phyloP scores from a whole-genome alignment of 2,888 invertebrate species.

The Oscheius sp. region DNA sequence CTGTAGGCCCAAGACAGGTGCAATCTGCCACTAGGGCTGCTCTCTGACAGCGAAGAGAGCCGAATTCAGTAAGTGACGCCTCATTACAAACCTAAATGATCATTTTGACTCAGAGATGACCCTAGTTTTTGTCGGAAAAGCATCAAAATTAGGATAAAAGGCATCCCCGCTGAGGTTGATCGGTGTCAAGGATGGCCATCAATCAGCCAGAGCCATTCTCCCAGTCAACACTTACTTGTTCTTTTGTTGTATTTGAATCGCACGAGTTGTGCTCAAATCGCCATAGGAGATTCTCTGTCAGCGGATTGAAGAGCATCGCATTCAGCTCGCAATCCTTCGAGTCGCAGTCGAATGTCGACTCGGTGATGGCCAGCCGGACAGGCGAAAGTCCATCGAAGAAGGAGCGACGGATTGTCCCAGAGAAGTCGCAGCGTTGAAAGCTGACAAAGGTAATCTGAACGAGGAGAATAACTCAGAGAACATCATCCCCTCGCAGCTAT shows the following conservation, averaged over 20 bases:
- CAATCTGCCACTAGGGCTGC: slow-evolving; percentile 14
- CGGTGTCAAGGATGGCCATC: neutral
- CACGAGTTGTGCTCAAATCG: slow-evolving; percentile 23
- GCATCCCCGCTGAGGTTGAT: neutral
- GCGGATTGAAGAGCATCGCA: slow-evolving; percentile 5
- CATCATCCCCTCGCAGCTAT: neutral
- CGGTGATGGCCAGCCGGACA: slow-evolving; percentile 7
- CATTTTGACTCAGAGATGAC: too few relatives aligned
- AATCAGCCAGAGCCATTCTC: neutral
- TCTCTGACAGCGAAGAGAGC: slow-evolving; percentile 6
- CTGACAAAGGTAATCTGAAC: slow-evolving; percentile 8
- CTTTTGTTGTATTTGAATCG: slow-evolving; percentile 2
- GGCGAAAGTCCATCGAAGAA: slow-evolving; percentile 20
- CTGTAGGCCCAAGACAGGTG: slow-evolving; percentile 6
- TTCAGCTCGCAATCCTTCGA: slow-evolving; percentile 22
- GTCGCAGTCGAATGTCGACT: slow-evolving; percentile 19
- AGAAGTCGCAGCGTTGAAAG: slow-evolving; percentile 16
- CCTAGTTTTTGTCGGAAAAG: neutral
- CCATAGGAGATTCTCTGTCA: slow-evolving; percentile 15
- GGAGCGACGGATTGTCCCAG: slow-evolving; percentile 8
- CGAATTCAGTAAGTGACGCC: slow-evolving; percentile 1
- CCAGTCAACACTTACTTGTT: neutral
- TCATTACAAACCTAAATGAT: slow-evolving; percentile 12
- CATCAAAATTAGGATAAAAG: neutral
- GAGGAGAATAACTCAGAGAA: neutral